Percentiles rank a stretch among this genome's conserved stretches.
Evolutionary conservation across 2,113 vertebrate species (phyloP).

Genomic region (Xiphophorus hellerii): DNA sequence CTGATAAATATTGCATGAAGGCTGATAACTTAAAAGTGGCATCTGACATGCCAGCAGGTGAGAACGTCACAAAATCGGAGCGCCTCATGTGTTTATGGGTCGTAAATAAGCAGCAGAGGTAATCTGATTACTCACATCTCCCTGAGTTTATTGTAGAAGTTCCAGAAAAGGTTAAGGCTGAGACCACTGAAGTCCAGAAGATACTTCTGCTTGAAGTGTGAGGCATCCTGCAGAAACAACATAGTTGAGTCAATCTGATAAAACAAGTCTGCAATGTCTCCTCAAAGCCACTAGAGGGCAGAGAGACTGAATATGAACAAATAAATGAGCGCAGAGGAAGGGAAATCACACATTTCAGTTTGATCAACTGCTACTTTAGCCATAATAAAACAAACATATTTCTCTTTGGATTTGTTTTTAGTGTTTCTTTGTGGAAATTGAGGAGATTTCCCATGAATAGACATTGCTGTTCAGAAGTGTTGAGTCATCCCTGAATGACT

Average conservation of each 20-base stretch:
- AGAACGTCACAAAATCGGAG: background rate
- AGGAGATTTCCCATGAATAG: too few relatives aligned
- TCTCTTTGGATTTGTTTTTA: background rate
- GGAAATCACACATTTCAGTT: background rate
- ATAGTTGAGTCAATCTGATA: background rate
- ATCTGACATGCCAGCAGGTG: too few relatives aligned
- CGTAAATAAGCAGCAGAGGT: too few relatives aligned
- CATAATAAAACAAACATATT: background rate
- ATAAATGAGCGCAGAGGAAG: background rate
- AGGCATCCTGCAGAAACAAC: conserved; percentile 84
- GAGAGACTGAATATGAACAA: background rate
- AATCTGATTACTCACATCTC: conserved; percentile 84
- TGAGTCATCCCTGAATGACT: background rate
- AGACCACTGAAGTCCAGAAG: conserved; percentile 91
- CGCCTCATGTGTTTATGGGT: background rate
- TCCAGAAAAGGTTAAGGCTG: conserved; percentile 91
- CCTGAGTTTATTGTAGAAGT: conserved; percentile 92
- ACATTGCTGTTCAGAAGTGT: too few relatives aligned
- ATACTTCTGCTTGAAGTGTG: conserved; percentile 88
- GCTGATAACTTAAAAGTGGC: background rate
- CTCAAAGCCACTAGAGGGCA: background rate
- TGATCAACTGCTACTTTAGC: background rate
- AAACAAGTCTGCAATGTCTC: background rate
- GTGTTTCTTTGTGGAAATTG: too few relatives aligned
- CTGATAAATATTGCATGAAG: background rate